phyloP scores from a whole-genome alignment of 2,113 vertebrate genomes.

The Uria aalge region DNA sequence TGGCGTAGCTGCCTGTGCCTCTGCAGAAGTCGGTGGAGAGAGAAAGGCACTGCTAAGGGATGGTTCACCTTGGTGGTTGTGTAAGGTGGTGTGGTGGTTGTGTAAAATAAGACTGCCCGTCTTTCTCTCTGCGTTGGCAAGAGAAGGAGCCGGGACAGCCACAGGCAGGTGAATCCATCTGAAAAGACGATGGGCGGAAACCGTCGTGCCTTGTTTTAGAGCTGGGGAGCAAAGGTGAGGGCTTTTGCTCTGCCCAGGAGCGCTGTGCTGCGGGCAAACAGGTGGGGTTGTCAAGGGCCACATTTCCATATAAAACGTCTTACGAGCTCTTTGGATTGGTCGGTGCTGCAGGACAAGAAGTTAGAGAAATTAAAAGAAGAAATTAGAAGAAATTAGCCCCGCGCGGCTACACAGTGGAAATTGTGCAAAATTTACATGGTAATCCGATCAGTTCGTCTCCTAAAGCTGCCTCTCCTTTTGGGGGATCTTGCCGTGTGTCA shows the following conservation, averaged over 20 bases:
- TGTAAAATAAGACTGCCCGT: background rate
- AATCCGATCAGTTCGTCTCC: background rate
- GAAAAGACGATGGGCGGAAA: background rate
- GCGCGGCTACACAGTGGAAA: background rate
- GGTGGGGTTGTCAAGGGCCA: background rate
- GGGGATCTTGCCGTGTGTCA: background rate
- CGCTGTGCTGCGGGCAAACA: background rate
- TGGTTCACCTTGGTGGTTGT: background rate
- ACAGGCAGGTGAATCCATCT: background rate
- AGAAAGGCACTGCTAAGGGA: background rate
- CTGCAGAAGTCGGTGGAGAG: background rate
- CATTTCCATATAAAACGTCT: background rate
- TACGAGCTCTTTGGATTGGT: background rate
- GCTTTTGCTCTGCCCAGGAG: background rate
- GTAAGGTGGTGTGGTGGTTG: background rate
- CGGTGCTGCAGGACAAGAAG: background rate
- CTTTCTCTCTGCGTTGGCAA: background rate
- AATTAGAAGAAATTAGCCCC: background rate
- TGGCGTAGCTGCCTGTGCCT: background rate
- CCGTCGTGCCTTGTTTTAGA: fast-evolving
- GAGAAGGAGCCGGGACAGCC: background rate
- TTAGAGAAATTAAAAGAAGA: background rate
- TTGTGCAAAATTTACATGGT: background rate
- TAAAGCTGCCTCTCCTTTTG: background rate
- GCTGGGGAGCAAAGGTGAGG: background rate